These are phyloP conservation scores for Nemopilema nomurai DNA, from an alignment of 30 jellyfish, hydroid and myxozoan species.

Conservation along the genomic window DNA sequence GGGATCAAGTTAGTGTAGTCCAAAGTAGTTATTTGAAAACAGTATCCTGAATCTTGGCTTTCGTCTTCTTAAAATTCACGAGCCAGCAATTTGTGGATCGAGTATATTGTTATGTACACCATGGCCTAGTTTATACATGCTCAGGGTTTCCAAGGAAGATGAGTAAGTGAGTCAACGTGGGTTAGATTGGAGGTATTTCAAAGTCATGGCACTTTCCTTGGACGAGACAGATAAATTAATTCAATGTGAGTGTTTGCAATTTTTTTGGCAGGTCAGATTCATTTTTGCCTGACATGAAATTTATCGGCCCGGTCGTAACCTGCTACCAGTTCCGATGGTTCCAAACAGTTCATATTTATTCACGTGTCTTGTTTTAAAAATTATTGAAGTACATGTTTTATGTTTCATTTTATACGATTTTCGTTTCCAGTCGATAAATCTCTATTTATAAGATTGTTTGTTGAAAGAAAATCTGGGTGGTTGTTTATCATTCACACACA, in stretches of 20 bases:
- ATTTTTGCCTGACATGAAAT: background rate
- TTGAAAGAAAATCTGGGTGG: constrained; percentile 10
- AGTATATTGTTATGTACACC: too few species aligned
- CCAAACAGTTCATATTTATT: background rate
- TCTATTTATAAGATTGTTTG: too few species aligned
- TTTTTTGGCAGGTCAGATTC: background rate
- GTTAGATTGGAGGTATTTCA: background rate
- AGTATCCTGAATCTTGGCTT: background rate
- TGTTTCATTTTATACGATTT: too few species aligned
- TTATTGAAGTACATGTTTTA: too few species aligned
- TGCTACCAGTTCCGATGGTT: too few species aligned
- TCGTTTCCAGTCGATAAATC: too few species aligned
- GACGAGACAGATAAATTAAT: constrained; percentile 70
- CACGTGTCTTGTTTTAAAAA: too few species aligned
- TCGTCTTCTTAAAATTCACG: background rate
- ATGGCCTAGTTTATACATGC: too few species aligned
- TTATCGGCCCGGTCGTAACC: too few species aligned
- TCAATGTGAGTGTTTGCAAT: constrained; percentile 36
- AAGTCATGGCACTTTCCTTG: constrained; percentile 65
- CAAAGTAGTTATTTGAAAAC: background rate
- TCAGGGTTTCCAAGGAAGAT: background rate
- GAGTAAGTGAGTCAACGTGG: background rate
- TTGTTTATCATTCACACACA: background rate
- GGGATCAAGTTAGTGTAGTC: background rate
- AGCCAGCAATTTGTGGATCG: background rate